A percentile compares a stretch with the other conserved stretches of the same genome.
Conservation (phyloP, 2,797 vertebrate species). For the Propithecus perrieri region DNA sequence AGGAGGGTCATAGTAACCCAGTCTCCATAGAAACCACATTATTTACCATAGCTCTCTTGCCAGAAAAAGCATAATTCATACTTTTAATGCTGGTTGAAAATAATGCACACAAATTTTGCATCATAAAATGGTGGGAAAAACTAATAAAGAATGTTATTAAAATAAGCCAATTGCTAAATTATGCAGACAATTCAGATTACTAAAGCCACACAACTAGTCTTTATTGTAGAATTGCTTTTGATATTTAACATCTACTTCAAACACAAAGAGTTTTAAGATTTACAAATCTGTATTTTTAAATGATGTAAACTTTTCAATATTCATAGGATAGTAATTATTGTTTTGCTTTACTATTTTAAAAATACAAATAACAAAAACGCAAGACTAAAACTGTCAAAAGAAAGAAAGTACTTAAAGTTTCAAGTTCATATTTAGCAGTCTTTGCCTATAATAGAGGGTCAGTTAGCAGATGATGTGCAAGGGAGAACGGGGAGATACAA, state of each 20-base stretch:
- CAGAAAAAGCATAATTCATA: conserved; percentile 10
- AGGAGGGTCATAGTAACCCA: conserved; percentile 17
- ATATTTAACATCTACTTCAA: conserved; percentile 25
- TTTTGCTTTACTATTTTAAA: conserved; percentile 43
- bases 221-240: neutral
- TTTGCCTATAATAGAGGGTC: conserved; percentile 23
- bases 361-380: conserved; percentile 16
- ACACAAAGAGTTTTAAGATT: neutral
- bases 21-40: conserved; percentile 50
- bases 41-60: neutral
- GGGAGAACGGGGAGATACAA: neutral
- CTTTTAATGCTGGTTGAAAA: conserved; percentile 54
- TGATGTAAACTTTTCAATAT: conserved; percentile 24
- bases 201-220: neutral
- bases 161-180: conserved; percentile 59
- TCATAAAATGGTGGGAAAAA: conserved; percentile 37
- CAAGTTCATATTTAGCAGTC: neutral
- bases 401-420: conserved; percentile 20
- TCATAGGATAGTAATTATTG: neutral
- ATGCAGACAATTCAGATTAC: neutral
- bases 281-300: conserved; percentile 40
- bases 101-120: conserved; percentile 27
- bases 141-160: conserved; percentile 40
- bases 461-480: neutral
- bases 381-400: conserved; percentile 51